These are phyloP conservation scores for Pemphigus obesinymphae DNA, from an alignment of 1,140 invertebrate species.

Conservation along the genomic window DNA sequence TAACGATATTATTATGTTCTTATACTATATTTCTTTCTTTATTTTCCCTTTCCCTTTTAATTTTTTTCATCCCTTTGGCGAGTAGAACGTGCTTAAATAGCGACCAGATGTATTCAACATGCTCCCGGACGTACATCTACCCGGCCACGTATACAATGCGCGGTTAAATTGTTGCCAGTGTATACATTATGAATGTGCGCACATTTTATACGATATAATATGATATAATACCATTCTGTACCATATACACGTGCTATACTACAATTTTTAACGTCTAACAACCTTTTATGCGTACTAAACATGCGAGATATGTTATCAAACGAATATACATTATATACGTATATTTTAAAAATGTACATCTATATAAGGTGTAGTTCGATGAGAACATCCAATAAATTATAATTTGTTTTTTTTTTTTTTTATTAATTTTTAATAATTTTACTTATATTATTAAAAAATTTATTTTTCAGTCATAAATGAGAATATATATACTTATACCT, in stretches of 20 bases:
- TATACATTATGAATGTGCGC: not conserved
- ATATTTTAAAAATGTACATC: too few species aligned
- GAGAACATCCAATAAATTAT: too few species aligned
- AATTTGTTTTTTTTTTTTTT: too few species aligned
- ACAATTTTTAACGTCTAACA: not conserved
- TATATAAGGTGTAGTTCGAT: too few species aligned
- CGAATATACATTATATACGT: too few species aligned
- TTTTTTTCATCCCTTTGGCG: not conserved
- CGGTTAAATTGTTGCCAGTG: not conserved
- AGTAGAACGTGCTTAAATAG: not conserved
- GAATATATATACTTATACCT: too few species aligned
- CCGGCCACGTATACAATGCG: not conserved
- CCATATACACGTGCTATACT: not conserved
- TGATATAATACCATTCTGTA: too few species aligned
- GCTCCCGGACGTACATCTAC: not conserved
- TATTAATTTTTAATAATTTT: too few species aligned
- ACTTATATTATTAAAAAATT: too few species aligned
- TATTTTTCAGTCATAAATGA: too few species aligned
- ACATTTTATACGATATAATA: not conserved
- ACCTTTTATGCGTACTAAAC: not conserved
- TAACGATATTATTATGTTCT: not conserved
- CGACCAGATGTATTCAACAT: constrained; percentile 28
- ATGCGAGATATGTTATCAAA: too few species aligned
- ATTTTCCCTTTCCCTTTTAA: not conserved
- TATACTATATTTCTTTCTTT: not conserved